Evolutionary conservation across 1,140 invertebrate genomes (phyloP).

Genomic region (Drosophila melanogaster): DNA sequence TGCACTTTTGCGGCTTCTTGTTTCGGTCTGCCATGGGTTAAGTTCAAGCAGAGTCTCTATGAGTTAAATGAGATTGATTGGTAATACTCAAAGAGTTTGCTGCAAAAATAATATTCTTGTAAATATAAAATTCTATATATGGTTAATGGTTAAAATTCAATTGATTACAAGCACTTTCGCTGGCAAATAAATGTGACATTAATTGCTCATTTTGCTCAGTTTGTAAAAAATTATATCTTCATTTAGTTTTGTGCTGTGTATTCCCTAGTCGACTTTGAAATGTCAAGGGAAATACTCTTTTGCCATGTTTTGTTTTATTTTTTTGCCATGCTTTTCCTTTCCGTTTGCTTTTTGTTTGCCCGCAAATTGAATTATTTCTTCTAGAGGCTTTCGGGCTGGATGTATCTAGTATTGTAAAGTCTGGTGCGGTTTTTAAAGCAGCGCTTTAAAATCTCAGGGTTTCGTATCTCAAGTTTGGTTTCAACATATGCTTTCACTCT

Average conservation of each 20-base stretch:
- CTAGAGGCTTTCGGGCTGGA: slow-evolving; percentile 20
- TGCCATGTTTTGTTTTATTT: slow-evolving; percentile 27
- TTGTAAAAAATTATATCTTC: not conserved
- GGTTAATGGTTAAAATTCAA: too few relatives aligned
- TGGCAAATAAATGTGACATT: too few relatives aligned
- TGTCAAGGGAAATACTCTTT: slow-evolving; percentile 16
- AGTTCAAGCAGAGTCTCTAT: slow-evolving; percentile 33
- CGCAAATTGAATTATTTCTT: slow-evolving; percentile 73
- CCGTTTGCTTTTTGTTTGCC: slow-evolving; percentile 52
- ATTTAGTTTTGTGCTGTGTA: slow-evolving; percentile 3
- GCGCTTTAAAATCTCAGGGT: slow-evolving; percentile 6
- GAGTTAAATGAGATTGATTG: not conserved
- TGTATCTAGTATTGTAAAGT: slow-evolving; percentile 10
- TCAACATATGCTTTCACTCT: slow-evolving; percentile 30
- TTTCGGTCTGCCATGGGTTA: slow-evolving; percentile 37
- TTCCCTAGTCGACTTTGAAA: slow-evolving; percentile 3
- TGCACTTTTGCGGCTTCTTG: slow-evolving; percentile 50
- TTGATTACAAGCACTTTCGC: too few relatives aligned
- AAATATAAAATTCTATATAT: too few relatives aligned
- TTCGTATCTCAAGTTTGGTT: slow-evolving; percentile 12
- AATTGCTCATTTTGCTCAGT: too few relatives aligned
- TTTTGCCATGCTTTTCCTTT: slow-evolving; percentile 28
- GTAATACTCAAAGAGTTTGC: too few relatives aligned
- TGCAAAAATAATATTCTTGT: not conserved
- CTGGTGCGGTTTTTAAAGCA: slow-evolving; percentile 26